Evolutionary conservation across 2,113 vertebrate species (phyloP).

Genomic region (Microtus oregoni): DNA sequence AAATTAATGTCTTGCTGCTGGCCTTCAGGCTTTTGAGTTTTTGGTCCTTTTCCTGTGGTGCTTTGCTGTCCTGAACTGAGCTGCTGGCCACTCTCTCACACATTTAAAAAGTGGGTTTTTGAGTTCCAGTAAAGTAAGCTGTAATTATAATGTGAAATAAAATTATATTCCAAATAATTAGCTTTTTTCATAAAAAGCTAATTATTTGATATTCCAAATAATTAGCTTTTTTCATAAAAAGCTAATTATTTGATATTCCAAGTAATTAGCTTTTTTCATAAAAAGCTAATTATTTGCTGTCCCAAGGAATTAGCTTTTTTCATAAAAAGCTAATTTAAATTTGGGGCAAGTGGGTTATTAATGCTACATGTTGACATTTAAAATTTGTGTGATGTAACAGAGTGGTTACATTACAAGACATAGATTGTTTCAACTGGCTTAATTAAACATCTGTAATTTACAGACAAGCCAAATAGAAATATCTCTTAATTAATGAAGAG

Average conservation of each 20-base stretch:
- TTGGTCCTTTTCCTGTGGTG: background rate
- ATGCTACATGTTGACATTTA: slow-evolving; percentile 44
- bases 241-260: slow-evolving; percentile 24
- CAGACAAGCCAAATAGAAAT: slow-evolving; percentile 1
- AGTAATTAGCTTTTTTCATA: slow-evolving; percentile 55
- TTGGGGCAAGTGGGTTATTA: slow-evolving; percentile 44
- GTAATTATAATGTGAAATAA: slow-evolving; percentile 71
- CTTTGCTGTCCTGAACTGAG: slow-evolving; percentile 46
- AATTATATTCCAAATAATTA: slow-evolving; percentile 52
- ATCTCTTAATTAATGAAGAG: slow-evolving; percentile 51
- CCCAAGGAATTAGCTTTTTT: slow-evolving; percentile 37
- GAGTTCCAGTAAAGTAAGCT: slow-evolving; percentile 63
- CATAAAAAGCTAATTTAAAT: slow-evolving; percentile 70
- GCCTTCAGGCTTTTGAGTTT: slow-evolving; percentile 24
- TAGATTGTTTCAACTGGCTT: slow-evolving; percentile 54
- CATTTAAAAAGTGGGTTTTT: slow-evolving; percentile 53
- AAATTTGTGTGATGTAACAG: slow-evolving; percentile 52
- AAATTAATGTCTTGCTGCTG: background rate
- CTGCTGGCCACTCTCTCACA: background rate
- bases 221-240: slow-evolving; percentile 54
- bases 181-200: slow-evolving; percentile 56
- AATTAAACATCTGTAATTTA: slow-evolving; percentile 60
- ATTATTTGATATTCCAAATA: slow-evolving; percentile 1
- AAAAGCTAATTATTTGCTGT: slow-evolving; percentile 37
- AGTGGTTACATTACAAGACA: slow-evolving; percentile 59